A percentile compares a stretch with the other conserved stretches of the same genome.
These are phyloP conservation scores for Oreochromis niloticus DNA, from an alignment of 2,113 vertebrate genomes.

Conservation along the genomic window DNA sequence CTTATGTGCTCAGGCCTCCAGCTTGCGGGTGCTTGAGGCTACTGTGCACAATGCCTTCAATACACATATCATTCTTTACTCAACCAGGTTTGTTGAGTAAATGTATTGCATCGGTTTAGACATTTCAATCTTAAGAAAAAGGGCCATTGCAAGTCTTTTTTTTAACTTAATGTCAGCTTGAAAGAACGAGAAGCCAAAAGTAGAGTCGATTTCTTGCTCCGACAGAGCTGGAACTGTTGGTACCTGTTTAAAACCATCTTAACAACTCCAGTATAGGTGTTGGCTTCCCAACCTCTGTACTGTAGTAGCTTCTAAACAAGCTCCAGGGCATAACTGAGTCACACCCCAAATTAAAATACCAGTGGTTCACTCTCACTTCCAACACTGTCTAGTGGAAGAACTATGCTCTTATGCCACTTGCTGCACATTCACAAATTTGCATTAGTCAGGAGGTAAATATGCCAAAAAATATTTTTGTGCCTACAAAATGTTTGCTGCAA, in stretches of 20 bases:
- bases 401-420: background rate
- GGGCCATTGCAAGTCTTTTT: background rate
- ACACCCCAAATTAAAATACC: conserved; percentile 32
- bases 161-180: background rate
- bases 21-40: background rate
- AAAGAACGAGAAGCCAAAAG: background rate
- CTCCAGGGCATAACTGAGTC: conserved; percentile 14
- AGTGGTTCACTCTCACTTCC: background rate
- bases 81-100: background rate
- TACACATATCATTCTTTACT: background rate
- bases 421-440: background rate
- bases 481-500: background rate
- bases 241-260: conserved; percentile 42
- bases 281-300: background rate
- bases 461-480: background rate
- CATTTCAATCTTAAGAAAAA: background rate
- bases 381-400: background rate
- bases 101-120: background rate
- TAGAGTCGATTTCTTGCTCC: background rate
- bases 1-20: background rate
- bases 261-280: conserved; percentile 1
- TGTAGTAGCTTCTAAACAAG: background rate
- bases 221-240: background rate
- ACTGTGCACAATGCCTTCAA: background rate
- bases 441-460: background rate